These are phyloP conservation scores for Temnothorax longispinosus DNA, from an alignment of 1,140 invertebrate genomes.

Conservation along the genomic window DNA sequence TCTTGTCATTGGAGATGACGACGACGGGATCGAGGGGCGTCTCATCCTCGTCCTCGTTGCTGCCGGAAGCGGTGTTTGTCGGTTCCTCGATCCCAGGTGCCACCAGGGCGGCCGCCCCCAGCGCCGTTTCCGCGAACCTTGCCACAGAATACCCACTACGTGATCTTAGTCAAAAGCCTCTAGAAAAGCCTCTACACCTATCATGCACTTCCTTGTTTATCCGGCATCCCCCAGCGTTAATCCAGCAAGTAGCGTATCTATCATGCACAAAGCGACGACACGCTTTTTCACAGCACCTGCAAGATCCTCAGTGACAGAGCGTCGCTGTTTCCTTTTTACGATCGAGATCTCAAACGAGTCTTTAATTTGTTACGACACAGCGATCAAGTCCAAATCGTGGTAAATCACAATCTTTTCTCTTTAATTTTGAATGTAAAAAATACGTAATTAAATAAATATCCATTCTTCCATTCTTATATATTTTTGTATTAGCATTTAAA, in stretches of 20 bases:
- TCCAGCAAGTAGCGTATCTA: conserved; percentile 64
- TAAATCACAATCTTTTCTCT: neutral
- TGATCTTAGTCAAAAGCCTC: conserved; percentile 85
- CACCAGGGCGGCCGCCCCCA: conserved; percentile 88
- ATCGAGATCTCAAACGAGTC: neutral
- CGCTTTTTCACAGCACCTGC: conserved; percentile 50
- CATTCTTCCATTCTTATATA: neutral
- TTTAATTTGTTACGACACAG: conserved; percentile 23
- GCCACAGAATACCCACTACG: conserved; percentile 86
- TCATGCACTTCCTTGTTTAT: conserved; percentile 72
- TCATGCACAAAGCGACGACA: conserved; percentile 66
- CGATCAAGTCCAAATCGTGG: neutral
- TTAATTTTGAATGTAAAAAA: conserved; percentile 2
- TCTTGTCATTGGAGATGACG: conserved; percentile 95
- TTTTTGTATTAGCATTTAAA: neutral
- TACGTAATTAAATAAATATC: neutral
- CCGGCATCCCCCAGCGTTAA: conserved; percentile 54
- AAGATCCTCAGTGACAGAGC: conserved; percentile 52
- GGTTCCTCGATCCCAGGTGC: conserved; percentile 89
- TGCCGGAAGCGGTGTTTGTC: conserved; percentile 96
- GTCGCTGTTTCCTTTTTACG: conserved; percentile 29
- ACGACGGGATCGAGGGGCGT: conserved; percentile 84
- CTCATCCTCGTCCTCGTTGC: conserved; percentile 93
- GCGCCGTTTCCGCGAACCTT: conserved; percentile 92
- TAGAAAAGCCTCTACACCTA: conserved; percentile 84